Base-by-base conservation (phyloP, 2,888 invertebrate genomes). In the Geotrupes spiniger region DNA sequence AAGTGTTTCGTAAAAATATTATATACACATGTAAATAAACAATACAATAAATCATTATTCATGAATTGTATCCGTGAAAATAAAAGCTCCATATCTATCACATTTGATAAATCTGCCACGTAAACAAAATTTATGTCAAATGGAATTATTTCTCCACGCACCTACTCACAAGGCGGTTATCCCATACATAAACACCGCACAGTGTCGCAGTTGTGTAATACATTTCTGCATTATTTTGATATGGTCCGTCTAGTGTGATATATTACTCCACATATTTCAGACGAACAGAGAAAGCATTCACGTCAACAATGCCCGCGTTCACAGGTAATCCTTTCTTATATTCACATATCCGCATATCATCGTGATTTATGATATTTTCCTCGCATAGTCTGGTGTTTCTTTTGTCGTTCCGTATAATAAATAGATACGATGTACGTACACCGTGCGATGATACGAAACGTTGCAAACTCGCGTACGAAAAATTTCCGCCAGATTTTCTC, bases 321-420 rank as follows among this genome's bases (percentile, higher is more conserved):
- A 28, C 44, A 48, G 50, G 50, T 53, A 53, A 47, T 53, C 53
- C 48, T 53, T 53, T 50, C 53, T 53, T 53, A 49, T 41, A 49
- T 46, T 44, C 50, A 45, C 45, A 44, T 42, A 48, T 51, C 45
- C 47, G 50, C 49, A 38, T 53, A 46, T 49, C 49, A 52, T 49
- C 49, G 46, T 53, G 53, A 53, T 53, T 53, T 53, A 53, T 53
- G 47, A 45, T 44, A 39, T 52, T 47, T 47, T 47, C 45, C 41
- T 29, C 37, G 45, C 48, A 42, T 46, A 42, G 42, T 38, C 48
- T 43, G 10, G 43, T 26, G 31, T 25, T 43, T 45, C 44, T 46
- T 33, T 48, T 48, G 48, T 48, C 43, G 43, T 48, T 33, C 42
- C 38, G 37, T 37, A 43, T 43, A 49, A 43, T 49, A 49, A 43